phyloP scores from a whole-genome alignment of 2,113 vertebrate genomes.

The Hydrochoerus hydrochaeris region DNA sequence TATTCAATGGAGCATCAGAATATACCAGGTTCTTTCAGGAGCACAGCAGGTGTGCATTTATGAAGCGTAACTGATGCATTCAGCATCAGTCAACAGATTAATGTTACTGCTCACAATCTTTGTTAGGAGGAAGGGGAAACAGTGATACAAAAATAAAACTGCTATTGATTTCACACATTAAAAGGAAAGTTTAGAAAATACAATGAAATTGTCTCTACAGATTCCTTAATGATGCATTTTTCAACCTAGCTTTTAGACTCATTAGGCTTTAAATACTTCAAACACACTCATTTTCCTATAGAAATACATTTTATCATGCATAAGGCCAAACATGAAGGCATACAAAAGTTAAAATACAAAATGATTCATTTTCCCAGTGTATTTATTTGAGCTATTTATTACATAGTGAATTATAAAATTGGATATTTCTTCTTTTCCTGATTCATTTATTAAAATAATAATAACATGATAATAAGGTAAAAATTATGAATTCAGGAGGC shows the following conservation, averaged over 20 bases:
- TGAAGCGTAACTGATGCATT: slow-evolving; percentile 63
- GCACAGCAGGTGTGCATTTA: slow-evolving; percentile 62
- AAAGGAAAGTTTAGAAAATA: slow-evolving; percentile 37
- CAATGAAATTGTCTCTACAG: neutral
- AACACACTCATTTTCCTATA: neutral
- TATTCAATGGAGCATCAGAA: slow-evolving; percentile 74
- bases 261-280: slow-evolving; percentile 35
- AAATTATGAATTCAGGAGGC: neutral
- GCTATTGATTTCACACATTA: slow-evolving; percentile 44
- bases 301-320: neutral
- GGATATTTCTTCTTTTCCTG: neutral
- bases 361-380: neutral
- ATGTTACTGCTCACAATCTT: slow-evolving; percentile 48
- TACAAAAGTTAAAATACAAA: neutral
- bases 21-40: slow-evolving; percentile 4
- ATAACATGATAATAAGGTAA: neutral
- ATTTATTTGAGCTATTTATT: neutral
- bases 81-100: slow-evolving; percentile 62
- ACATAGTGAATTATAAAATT: slow-evolving; percentile 28
- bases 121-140: slow-evolving; percentile 48
- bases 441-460: neutral
- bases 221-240: neutral
- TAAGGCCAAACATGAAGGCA: neutral
- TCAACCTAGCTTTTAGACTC: neutral
- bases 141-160: slow-evolving; percentile 59